Conservation (phyloP, 2,797 vertebrate species). For the Smutsia gigantea region DNA sequence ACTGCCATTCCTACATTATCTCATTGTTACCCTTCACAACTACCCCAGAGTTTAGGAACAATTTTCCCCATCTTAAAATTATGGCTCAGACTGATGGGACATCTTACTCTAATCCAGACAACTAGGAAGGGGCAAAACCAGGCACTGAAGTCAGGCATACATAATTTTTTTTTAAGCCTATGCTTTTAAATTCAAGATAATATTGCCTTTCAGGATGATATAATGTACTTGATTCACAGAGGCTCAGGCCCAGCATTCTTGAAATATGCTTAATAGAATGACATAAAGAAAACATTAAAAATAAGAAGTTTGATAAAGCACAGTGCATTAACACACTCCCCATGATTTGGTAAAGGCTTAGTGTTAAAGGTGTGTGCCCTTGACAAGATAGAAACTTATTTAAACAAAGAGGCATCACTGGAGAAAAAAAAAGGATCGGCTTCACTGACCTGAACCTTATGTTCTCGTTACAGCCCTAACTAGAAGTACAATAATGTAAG, state of each 20-base stretch:
- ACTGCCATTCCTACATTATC: background rate
- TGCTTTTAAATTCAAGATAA: background rate
- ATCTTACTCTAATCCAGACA: slow-evolving; percentile 43
- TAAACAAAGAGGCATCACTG: background rate
- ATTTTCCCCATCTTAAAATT: background rate
- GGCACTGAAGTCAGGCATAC: background rate
- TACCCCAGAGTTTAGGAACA: background rate
- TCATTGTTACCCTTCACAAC: slow-evolving; percentile 4
- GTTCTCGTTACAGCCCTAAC: background rate
- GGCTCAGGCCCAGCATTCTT: background rate
- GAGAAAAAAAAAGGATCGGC: background rate
- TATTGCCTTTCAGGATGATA: background rate
- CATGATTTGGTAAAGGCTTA: background rate
- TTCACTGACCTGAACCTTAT: background rate
- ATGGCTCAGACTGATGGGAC: background rate
- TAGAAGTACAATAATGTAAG: background rate
- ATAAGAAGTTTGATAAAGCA: background rate
- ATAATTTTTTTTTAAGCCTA: background rate
- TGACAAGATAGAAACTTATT: background rate
- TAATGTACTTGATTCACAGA: background rate
- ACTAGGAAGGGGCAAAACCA: background rate
- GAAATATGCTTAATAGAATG: background rate
- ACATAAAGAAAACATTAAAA: slow-evolving; percentile 14
- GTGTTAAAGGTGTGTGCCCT: background rate
- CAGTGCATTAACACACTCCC: background rate